These are phyloP conservation scores for Solenopsis invicta DNA, from an alignment of 1,140 invertebrate species.

Conservation along the genomic window DNA sequence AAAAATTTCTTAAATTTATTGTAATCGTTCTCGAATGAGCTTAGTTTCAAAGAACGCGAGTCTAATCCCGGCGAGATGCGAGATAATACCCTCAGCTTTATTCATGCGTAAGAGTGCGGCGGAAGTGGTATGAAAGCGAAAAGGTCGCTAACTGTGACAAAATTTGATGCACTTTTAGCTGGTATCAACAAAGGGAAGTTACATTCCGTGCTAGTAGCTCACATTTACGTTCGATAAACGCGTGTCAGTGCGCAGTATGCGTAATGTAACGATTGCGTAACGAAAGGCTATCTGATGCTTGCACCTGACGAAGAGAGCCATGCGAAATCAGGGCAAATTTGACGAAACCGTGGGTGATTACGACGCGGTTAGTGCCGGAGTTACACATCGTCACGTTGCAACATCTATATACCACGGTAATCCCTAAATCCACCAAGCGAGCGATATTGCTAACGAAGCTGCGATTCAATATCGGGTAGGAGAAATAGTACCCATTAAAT, in stretches of 20 bases:
- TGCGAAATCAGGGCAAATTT: slow-evolving; percentile 57
- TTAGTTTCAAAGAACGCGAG: not conserved
- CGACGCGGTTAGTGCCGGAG: slow-evolving; percentile 45
- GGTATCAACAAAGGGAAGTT: slow-evolving; percentile 59
- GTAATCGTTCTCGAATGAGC: not conserved
- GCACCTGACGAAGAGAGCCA: slow-evolving; percentile 33
- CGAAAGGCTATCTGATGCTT: slow-evolving; percentile 50
- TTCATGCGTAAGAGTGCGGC: not conserved
- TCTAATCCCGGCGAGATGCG: not conserved
- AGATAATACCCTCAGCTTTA: slow-evolving; percentile 27
- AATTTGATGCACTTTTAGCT: slow-evolving; percentile 52
- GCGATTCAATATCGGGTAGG: slow-evolving; percentile 18
- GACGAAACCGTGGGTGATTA: slow-evolving; percentile 56
- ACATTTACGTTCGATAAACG: slow-evolving; percentile 46
- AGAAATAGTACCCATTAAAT: not conserved
- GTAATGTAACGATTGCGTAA: slow-evolving; percentile 50
- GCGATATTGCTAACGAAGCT: slow-evolving; percentile 53
- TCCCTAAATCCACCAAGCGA: slow-evolving; percentile 42
- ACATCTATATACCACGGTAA: slow-evolving; percentile 35
- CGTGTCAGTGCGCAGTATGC: slow-evolving; percentile 20
- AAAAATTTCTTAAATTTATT: not conserved
- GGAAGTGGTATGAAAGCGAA: slow-evolving; percentile 33
- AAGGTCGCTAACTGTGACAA: slow-evolving; percentile 27
- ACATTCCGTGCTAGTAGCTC: slow-evolving; percentile 49
- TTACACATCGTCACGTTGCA: slow-evolving; percentile 58